Conservation (phyloP, 2,797 vertebrate genomes). For the Anisognathus igniventris region DNA sequence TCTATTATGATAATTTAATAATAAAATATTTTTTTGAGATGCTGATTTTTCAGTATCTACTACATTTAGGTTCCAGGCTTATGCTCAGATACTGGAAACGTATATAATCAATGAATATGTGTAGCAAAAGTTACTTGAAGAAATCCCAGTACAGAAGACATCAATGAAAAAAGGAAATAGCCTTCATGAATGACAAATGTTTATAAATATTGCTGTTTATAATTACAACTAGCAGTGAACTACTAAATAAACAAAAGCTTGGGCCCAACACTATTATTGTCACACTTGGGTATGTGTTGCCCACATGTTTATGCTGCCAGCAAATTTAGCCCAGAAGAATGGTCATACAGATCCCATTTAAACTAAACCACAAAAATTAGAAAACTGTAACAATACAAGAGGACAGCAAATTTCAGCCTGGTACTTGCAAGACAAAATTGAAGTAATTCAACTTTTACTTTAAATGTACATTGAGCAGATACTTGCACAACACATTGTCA, state of each 20-base stretch:
- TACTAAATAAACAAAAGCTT: not conserved
- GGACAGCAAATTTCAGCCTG: not conserved
- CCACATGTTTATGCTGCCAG: not conserved
- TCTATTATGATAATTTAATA: not conserved
- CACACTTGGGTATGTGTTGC: not conserved
- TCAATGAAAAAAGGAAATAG: not conserved
- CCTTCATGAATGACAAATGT: not conserved
- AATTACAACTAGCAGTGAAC: not conserved
- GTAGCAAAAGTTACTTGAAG: not conserved
- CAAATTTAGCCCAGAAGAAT: not conserved
- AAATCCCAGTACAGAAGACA: not conserved
- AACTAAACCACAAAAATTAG: not conserved
- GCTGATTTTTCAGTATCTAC: not conserved
- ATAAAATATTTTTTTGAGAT: not conserved
- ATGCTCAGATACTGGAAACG: not conserved
- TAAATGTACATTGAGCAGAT: not conserved
- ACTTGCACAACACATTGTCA: not conserved
- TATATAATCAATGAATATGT: not conserved
- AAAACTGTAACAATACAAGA: not conserved
- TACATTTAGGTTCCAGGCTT: not conserved
- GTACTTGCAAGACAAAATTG: not conserved
- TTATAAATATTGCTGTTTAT: not conserved
- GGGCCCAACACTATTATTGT: fast-evolving
- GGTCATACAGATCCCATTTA: not conserved
- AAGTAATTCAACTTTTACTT: not conserved